Percentiles rank a stretch among this genome's conserved stretches.
These are phyloP conservation scores for Aphrophora alni DNA, from an alignment of 2,888 invertebrate genomes.

Conservation along the genomic window DNA sequence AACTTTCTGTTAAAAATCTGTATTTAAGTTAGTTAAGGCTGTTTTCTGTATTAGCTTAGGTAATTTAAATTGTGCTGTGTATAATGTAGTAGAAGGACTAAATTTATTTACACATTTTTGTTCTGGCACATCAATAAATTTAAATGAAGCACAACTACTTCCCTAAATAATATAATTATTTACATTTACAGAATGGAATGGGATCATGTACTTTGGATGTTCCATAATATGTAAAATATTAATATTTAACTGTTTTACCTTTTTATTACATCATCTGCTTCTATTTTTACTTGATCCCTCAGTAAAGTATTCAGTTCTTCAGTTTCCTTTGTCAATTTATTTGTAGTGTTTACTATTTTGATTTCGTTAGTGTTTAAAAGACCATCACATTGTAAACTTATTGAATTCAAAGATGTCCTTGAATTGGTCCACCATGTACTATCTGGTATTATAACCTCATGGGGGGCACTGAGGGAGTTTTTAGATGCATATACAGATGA, in stretches of 20 bases:
- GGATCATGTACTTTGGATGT: too few species aligned
- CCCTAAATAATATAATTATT: too few species aligned
- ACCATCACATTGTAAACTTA: conserved; percentile 43
- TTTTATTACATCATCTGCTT: neutral
- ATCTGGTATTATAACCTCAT: conserved; percentile 29
- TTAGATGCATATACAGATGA: neutral
- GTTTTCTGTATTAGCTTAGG: too few species aligned
- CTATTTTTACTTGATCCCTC: neutral
- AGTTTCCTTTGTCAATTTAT: neutral
- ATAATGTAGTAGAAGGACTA: too few species aligned
- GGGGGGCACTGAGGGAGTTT: neutral
- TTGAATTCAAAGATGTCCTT: conserved; percentile 49
- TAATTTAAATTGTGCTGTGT: too few species aligned
- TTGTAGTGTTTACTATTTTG: neutral
- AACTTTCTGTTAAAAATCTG: too few species aligned
- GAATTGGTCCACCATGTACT: conserved; percentile 42
- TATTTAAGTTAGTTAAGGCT: too few species aligned
- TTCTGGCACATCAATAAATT: too few species aligned
- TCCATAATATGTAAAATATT: too few species aligned
- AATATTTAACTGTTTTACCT: neutral
- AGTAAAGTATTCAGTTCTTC: neutral
- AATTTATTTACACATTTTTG: too few species aligned
- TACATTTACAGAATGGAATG: too few species aligned
- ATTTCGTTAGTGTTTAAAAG: neutral
- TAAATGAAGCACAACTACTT: too few species aligned